phyloP scores from a whole-genome alignment of 2,113 vertebrate species.

The Hystrix brachyura region DNA sequence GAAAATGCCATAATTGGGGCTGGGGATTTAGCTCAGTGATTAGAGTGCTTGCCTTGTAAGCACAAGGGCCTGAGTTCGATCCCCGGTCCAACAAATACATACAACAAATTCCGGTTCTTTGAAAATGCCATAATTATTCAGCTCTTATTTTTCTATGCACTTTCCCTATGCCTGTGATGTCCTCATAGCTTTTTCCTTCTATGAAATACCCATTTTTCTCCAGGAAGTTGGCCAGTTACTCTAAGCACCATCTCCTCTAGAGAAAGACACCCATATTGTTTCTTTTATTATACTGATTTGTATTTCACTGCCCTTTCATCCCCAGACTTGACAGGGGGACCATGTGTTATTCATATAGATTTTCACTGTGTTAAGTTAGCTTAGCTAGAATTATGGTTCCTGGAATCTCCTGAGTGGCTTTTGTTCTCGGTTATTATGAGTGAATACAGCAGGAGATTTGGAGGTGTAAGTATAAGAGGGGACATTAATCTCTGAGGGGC shows the following conservation, averaged over 20 bases:
- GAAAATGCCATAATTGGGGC: background rate
- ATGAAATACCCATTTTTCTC: background rate
- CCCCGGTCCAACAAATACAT: background rate
- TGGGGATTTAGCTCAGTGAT: too few species aligned
- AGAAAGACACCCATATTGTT: background rate
- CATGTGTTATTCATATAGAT: background rate
- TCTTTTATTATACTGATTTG: background rate
- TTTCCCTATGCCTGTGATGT: background rate
- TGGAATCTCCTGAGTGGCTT: background rate
- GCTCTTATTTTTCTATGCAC: background rate
- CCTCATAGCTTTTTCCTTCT: background rate
- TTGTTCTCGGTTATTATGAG: background rate
- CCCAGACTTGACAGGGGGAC: background rate
- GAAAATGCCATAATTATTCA: background rate
- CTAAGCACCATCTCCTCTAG: background rate
- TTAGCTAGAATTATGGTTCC: background rate
- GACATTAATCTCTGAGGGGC: background rate
- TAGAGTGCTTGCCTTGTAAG: too few species aligned
- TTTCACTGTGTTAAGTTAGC: background rate
- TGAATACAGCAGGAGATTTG: background rate
- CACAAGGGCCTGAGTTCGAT: too few species aligned
- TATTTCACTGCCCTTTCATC: background rate
- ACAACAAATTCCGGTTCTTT: background rate
- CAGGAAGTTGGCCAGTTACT: background rate
- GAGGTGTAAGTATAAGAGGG: background rate